phyloP scores from a whole-genome alignment of 2,888 invertebrate genomes.

The Apoda limacodes region DNA sequence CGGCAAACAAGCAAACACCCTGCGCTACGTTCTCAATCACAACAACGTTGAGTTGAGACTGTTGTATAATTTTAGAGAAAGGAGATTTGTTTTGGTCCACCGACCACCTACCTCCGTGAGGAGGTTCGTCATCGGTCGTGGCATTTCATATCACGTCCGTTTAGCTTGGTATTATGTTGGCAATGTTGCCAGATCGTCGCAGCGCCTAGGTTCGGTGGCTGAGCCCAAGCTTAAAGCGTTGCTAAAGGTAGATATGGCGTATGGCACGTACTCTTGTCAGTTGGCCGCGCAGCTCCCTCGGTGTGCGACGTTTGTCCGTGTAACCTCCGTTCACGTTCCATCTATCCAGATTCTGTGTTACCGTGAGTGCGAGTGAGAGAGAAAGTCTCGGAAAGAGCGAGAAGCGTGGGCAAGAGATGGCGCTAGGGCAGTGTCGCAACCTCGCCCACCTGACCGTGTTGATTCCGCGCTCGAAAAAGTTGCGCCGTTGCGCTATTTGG shows the following conservation, averaged over 20 bases:
- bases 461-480: constrained; percentile 69
- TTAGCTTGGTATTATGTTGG: constrained; percentile 48
- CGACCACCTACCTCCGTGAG: constrained; percentile 35
- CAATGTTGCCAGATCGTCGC: constrained; percentile 55
- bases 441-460: constrained; percentile 71
- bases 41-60: constrained; percentile 40
- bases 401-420: constrained; percentile 32
- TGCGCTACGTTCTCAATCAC: too few relatives aligned
- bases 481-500: constrained; percentile 70
- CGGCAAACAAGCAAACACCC: constrained; percentile 41
- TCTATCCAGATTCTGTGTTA: constrained; percentile 27
- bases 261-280: constrained; percentile 49
- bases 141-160: constrained; percentile 58
- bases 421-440: constrained; percentile 65
- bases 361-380: constrained; percentile 43
- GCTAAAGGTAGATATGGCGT: constrained; percentile 28
- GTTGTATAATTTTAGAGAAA: constrained; percentile 68
- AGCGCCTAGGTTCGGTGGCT: constrained; percentile 36
- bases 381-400: constrained; percentile 30
- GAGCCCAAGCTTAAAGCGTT: constrained; percentile 25
- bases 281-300: constrained; percentile 66
- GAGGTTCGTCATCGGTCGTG: constrained; percentile 49
- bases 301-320: constrained; percentile 66
- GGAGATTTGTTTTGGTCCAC: constrained; percentile 68
- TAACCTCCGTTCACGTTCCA: constrained; percentile 47